phyloP scores from a whole-genome alignment of 2,888 invertebrate species.

The Patella caerulea region DNA sequence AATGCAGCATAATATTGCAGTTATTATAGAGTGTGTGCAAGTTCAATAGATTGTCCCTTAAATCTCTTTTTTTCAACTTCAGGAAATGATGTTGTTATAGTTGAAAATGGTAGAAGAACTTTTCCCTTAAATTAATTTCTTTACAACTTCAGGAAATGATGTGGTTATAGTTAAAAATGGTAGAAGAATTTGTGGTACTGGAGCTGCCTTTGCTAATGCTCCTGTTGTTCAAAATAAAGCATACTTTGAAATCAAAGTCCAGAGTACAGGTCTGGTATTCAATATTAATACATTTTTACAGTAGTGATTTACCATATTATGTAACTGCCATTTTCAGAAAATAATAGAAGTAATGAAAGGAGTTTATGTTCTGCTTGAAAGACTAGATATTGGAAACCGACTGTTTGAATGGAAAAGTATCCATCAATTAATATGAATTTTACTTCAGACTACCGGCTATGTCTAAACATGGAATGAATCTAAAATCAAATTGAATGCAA shows the following conservation, averaged over 20 bases:
- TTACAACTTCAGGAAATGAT: constrained; percentile 83
- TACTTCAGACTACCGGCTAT: no score
- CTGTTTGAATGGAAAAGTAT: no score
- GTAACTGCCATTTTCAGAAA: no score
- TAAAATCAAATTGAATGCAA: no score
- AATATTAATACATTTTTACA: background rate
- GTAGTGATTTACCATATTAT: no score
- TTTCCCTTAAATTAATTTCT: constrained; percentile 67
- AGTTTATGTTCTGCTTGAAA: background rate
- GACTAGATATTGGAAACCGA: background rate
- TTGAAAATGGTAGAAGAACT: constrained; percentile 91
- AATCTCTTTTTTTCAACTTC: constrained; percentile 30
- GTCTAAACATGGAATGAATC: no score
- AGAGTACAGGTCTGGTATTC: constrained; percentile 83
- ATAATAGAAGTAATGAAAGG: no score
- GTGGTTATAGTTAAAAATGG: constrained; percentile 96
- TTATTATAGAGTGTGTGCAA: no score
- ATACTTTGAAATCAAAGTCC: constrained; percentile 97
- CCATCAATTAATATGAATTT: no score
- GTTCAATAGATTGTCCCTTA: no score
- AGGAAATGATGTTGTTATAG: constrained; percentile 96
- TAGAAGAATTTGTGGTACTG: constrained; percentile 92
- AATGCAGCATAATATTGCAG: no score
- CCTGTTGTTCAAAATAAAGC: constrained; percentile 96
- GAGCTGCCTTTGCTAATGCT: constrained; percentile 93